Evolutionary conservation across 2,113 vertebrate genomes (phyloP).

Genomic region (Gobio gobio): DNA sequence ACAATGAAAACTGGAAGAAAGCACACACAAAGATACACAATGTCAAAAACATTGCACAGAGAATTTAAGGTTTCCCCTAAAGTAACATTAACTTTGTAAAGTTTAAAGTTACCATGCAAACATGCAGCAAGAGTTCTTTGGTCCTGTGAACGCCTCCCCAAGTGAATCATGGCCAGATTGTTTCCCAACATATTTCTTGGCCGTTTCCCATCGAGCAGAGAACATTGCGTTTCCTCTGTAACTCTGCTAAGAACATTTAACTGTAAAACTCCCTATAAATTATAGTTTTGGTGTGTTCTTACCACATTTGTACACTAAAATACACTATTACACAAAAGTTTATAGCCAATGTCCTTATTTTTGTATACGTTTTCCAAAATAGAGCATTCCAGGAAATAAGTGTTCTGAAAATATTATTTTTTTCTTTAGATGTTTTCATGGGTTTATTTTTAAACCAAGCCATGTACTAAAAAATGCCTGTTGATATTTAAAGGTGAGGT

Average conservation of each 20-base stretch:
- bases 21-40: not conserved
- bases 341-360: not conserved
- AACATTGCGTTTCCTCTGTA: slow-evolving; percentile 33
- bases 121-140: not conserved
- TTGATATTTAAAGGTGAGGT: slow-evolving; percentile 20
- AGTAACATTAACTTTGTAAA: not conserved
- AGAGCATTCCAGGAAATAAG: not conserved
- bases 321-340: not conserved
- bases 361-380: not conserved
- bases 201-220: not conserved
- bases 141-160: not conserved
- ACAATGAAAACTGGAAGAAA: not conserved
- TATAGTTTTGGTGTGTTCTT: not conserved
- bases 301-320: not conserved
- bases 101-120: not conserved
- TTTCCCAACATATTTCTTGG: slow-evolving; percentile 40
- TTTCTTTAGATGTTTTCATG: slow-evolving; percentile 1
- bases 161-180: slow-evolving; percentile 30
- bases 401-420: not conserved
- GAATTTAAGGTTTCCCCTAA: slow-evolving; percentile 5
- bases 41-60: not conserved
- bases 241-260: slow-evolving; percentile 1
- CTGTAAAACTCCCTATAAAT: not conserved
- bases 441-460: not conserved
- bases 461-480: not conserved